These are phyloP conservation scores for Tragulus kanchil DNA, from an alignment of 2,113 vertebrate genomes.

Conservation along the genomic window DNA sequence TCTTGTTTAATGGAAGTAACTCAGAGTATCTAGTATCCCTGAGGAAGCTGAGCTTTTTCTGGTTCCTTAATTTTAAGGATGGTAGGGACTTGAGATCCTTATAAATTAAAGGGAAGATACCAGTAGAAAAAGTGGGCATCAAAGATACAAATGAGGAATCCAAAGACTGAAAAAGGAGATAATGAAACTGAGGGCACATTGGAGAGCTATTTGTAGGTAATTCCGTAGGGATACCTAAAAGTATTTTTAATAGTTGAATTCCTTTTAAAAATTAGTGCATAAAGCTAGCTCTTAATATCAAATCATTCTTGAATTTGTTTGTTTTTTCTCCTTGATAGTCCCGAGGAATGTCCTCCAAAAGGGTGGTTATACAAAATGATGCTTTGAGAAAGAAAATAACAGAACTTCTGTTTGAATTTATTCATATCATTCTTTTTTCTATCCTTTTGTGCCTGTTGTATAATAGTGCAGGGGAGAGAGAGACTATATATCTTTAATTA, in stretches of 20 bases:
- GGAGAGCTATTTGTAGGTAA: neutral
- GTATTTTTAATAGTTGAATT: neutral
- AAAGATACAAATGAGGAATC: neutral
- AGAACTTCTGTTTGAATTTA: neutral
- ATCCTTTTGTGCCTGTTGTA: slow-evolving; percentile 20
- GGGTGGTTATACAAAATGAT: neutral
- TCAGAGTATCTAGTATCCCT: neutral
- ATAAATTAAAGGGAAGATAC: neutral
- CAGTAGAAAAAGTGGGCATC: neutral
- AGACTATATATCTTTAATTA: neutral
- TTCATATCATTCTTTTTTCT: neutral
- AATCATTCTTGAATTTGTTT: neutral
- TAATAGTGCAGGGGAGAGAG: neutral
- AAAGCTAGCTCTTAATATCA: neutral
- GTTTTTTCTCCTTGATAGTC: slow-evolving; percentile 11
- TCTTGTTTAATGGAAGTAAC: neutral
- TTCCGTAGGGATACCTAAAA: neutral
- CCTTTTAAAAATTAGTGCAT: slow-evolving; percentile 2
- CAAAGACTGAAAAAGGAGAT: neutral
- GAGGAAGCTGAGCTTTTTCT: neutral
- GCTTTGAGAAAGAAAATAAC: neutral
- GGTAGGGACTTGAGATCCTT: slow-evolving; percentile 14
- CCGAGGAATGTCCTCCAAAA: slow-evolving; percentile 16
- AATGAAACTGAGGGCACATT: neutral
- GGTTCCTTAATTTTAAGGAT: slow-evolving; percentile 2